Conservation (phyloP, 2,113 vertebrate species). For the Gobio gobio region DNA sequence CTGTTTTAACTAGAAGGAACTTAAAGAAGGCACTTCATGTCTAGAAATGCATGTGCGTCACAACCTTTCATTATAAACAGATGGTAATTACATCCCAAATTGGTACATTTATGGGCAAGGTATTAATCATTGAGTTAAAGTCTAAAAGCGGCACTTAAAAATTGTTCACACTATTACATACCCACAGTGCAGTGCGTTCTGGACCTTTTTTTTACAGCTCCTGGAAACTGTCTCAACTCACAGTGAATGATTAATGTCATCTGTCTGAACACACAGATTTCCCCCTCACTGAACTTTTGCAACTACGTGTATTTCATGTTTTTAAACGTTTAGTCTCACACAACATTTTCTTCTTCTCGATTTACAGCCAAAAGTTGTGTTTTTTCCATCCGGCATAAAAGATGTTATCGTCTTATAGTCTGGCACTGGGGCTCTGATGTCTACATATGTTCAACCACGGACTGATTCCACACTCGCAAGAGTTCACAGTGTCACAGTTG, state of each 20-base stretch:
- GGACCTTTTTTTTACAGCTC: background rate
- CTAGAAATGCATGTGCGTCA: slow-evolving; percentile 5
- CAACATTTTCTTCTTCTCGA: background rate
- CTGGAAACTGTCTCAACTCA: background rate
- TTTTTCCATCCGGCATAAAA: background rate
- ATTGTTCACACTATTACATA: background rate
- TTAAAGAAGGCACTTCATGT: background rate
- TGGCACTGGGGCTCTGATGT: background rate
- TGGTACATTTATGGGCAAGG: background rate
- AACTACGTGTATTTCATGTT: slow-evolving; percentile 12
- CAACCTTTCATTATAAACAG: slow-evolving; percentile 11
- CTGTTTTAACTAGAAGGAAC: background rate
- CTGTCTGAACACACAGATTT: background rate
- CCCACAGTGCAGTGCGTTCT: background rate
- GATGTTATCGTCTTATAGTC: slow-evolving; percentile 10
- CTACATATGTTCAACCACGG: slow-evolving; percentile 34
- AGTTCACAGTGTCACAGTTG: slow-evolving; percentile 41
- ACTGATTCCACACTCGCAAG: slow-evolving; percentile 26
- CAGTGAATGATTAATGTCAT: slow-evolving; percentile 24
- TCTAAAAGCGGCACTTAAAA: background rate
- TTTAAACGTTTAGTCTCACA: slow-evolving; percentile 2
- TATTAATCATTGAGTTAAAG: background rate
- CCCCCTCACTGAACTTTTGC: background rate
- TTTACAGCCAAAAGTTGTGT: slow-evolving; percentile 5
- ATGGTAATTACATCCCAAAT: background rate